Evolutionary conservation across 2,888 invertebrate species (phyloP), one percentile per base, ranked within the genome.

Genomic region (Philopedon plagiatum): DNA sequence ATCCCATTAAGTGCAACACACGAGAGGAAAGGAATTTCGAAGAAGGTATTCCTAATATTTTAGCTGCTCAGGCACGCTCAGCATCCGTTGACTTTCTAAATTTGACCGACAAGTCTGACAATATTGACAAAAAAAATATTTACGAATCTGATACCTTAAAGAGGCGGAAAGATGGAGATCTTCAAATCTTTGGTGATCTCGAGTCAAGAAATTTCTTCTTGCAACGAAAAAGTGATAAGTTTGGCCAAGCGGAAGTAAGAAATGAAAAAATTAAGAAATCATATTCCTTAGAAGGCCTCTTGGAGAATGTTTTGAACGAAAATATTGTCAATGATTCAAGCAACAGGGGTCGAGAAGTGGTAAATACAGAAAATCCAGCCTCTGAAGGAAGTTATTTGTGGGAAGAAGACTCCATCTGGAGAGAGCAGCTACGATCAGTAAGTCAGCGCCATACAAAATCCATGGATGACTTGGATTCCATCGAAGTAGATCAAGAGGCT

Each of bases 361-460:
- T 60, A 57, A 21, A 58, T 5, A 46, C 62, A 9, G 66, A 56
- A 60, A 73, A 66, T 34, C 15, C 46, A 8, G 69, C 60, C 11
- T 76, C 76, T 70, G 89, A 89, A 80, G 92, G 91, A 57, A 92
- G 92, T 79, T 91, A 92, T 82, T 89, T 93, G 39, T 94, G 94
- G 94, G 94, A 94, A 81, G 94, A 95, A 85, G 94, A 95, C 85
- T 86, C 90, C 5, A 86, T 94, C 29, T 95, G 95, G 95, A 88
- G 92, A 66, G 94, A 94, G 80, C 93, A 93, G 80, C 86, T 95
- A 58, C 88, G 94, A 73, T 88, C 92, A 74, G 93, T 93, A 0
- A 94, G 94, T 73, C 91, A 94, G 78, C 87, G 94, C 37, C 94
- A 95, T 81, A 94, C 94, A 0, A 89, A 93, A 63, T 95, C 95